Base-by-base conservation (phyloP, 1,140 invertebrate species). In the Elysia chlorotica region DNA sequence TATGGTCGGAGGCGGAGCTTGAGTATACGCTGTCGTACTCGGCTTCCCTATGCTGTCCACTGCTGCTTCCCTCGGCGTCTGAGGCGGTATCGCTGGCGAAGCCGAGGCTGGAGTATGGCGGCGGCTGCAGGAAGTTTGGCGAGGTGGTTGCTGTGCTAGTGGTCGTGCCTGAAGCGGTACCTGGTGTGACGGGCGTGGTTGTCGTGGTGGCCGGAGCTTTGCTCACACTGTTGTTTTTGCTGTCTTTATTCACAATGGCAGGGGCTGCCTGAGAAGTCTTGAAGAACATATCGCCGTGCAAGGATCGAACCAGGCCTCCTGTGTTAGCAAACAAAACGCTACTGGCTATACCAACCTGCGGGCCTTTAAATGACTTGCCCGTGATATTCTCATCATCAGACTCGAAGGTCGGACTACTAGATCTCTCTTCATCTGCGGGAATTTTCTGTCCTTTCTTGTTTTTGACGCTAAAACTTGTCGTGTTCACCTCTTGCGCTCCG, bases 381-480 rank as follows among this genome's bases (percentile, higher is more conserved):
- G 72, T 56, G 3, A 37, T 37, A n/a, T n/a, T n/a, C n/a, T n/a
- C n/a, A n/a, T n/a, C n/a, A n/a, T n/a, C n/a, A n/a, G n/a, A n/a
- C 4, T 21, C n/a, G 10, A 65, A 53, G 57, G 75, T 73, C 19
- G 69, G 74, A 59, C 77, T 80, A 94, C 80, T 83, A 41, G 78
- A 79, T 61, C 83, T 80, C n/a, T 91, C 90, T 59, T 98, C 96
- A 86, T 98, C 96, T 0, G 94, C 95, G 0, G 96, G 96, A 84
- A 95, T 97, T 86, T 99, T 96, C 14, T 94, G 94, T 10, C 90
- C 89, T 25, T 83, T 83, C 21, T 84, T 85, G 57, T 84, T 85
- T 28, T 78, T 73, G 17, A 78, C 79, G 30, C 78, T 81, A 66
- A 84, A 84, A 57, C 80, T 84, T 0, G 82, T 84, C 21, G 83